Evolutionary conservation across 2,797 vertebrate genomes (phyloP).

Genomic region (Rhabdomys pumilio): DNA sequence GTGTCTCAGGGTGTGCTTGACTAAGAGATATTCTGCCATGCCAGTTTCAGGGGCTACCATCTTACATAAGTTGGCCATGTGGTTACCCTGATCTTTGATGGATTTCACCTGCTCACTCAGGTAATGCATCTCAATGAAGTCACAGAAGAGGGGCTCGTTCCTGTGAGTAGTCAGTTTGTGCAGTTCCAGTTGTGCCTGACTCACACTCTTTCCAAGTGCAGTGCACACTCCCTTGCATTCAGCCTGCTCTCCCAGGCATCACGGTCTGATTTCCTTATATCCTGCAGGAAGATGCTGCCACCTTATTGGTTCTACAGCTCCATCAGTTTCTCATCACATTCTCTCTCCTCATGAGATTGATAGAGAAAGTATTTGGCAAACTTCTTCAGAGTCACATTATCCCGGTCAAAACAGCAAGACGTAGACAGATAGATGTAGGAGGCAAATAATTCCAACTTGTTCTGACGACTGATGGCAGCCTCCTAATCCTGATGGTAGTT

Average conservation of each 20-base stretch:
- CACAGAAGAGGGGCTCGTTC: neutral
- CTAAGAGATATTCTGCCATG: neutral
- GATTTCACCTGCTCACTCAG: neutral
- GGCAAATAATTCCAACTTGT: neutral
- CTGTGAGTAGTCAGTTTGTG: neutral
- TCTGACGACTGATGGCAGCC: neutral
- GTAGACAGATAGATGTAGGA: neutral
- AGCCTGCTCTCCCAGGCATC: neutral
- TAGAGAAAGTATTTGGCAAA: neutral
- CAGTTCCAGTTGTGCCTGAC: neutral
- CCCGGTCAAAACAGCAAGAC: neutral
- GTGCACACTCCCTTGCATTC: neutral
- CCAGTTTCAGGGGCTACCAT: neutral
- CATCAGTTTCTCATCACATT: neutral
- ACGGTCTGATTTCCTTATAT: neutral
- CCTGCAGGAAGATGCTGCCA: neutral
- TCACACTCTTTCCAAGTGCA: neutral
- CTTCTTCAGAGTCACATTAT: neutral
- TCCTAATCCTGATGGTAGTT: neutral
- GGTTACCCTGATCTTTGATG: neutral
- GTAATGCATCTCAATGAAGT: neutral
- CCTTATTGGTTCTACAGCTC: neutral
- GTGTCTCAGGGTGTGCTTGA: too few relatives aligned
- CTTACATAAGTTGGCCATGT: neutral
- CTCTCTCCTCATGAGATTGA: neutral